Conservation (phyloP, 2,888 invertebrate species). For the Amiota mariae region DNA sequence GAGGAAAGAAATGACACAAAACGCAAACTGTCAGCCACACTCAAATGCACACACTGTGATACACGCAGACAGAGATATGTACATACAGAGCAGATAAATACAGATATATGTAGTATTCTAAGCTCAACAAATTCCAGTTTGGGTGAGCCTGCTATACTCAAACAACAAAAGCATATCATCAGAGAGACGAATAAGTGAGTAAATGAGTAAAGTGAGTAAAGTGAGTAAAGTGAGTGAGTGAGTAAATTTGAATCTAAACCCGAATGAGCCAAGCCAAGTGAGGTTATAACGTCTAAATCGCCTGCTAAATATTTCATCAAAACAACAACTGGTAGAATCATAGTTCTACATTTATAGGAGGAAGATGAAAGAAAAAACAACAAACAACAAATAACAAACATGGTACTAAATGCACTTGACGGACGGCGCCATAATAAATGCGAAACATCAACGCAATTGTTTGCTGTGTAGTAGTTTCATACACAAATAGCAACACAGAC, state of each 20-base stretch:
- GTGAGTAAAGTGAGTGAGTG: slow-evolving; percentile 3
- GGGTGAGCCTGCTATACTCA: neutral
- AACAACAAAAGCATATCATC: slow-evolving; percentile 30
- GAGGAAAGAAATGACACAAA: neutral
- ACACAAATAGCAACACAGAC: slow-evolving; percentile 4
- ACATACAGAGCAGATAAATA: slow-evolving; percentile 44
- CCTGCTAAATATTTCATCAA: slow-evolving; percentile 50
- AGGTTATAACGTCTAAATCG: slow-evolving; percentile 35
- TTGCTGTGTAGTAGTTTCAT: slow-evolving; percentile 2
- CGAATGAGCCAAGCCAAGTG: slow-evolving; percentile 1
- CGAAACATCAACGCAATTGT: slow-evolving; percentile 45
- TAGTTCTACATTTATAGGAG: too few species aligned
- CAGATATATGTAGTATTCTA: too few species aligned
- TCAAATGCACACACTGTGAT: slow-evolving; percentile 6
- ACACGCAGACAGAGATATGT: slow-evolving; percentile 33
- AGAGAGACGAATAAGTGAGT: slow-evolving; percentile 24
- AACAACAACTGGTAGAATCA: slow-evolving; percentile 34
- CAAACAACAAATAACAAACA: too few species aligned
- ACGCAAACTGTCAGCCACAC: slow-evolving; percentile 15
- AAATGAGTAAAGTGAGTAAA: slow-evolving; percentile 1
- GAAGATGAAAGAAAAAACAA: too few species aligned
- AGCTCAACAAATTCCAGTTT: too few species aligned
- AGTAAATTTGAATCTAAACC: neutral
- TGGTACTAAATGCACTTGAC: slow-evolving; percentile 49
- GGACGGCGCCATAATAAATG: slow-evolving; percentile 48